A percentile compares a stretch with the other conserved stretches of the same genome.
Evolutionary conservation across 2,888 invertebrate species (phyloP).

Genomic region (Clepsis dumicolana): DNA sequence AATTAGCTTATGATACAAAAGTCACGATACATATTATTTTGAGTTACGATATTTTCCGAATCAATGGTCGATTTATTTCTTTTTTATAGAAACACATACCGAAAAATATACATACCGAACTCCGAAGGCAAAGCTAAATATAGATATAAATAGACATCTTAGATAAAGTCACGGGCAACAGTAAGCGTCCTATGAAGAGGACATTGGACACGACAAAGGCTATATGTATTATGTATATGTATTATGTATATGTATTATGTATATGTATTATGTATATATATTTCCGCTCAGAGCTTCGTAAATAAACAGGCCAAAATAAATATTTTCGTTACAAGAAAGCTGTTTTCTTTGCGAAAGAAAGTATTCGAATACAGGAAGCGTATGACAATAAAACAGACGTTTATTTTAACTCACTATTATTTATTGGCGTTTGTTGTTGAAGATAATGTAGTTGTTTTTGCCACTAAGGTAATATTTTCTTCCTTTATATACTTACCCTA

Average conservation of each 20-base stretch:
- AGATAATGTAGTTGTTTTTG: neutral
- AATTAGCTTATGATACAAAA: too few relatives aligned
- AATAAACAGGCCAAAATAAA: neutral
- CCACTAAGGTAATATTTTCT: neutral
- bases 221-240: too few relatives aligned
- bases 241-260: too few relatives aligned
- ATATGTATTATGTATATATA: too few relatives aligned
- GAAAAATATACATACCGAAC: too few relatives aligned
- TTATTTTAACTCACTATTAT: conserved; percentile 6
- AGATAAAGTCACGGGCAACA: neutral
- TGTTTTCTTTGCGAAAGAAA: conserved; percentile 8
- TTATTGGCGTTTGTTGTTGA: conserved; percentile 5
- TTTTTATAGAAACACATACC: too few relatives aligned
- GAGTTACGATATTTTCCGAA: too few relatives aligned
- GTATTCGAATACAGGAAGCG: neutral
- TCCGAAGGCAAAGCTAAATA: too few relatives aligned
- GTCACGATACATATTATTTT: too few relatives aligned
- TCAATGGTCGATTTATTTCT: too few relatives aligned
- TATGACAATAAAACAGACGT: neutral
- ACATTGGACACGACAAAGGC: neutral
- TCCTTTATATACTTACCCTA: neutral
- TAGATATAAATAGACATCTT: too few relatives aligned
- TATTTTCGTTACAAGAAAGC: neutral
- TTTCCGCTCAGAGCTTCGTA: neutral
- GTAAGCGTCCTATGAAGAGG: neutral